These are phyloP conservation scores for Noctilio leporinus DNA, from an alignment of 2,113 vertebrate genomes.

Conservation along the genomic window DNA sequence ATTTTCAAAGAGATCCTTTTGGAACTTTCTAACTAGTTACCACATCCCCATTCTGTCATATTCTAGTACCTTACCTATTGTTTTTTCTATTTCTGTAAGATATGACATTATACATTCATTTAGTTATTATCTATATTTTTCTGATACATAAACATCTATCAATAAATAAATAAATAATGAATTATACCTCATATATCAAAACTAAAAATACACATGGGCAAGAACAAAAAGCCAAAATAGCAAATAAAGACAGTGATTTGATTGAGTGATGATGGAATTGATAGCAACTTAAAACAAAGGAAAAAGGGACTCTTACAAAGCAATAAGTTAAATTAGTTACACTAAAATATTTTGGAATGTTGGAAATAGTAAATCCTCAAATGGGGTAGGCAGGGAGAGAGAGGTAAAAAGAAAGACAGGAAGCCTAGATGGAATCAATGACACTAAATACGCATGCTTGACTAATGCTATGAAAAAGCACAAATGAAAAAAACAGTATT, in stretches of 20 bases:
- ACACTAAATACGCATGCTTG: not conserved
- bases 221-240: not conserved
- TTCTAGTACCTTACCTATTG: not conserved
- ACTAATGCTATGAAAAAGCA: not conserved
- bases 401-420: not conserved
- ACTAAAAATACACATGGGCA: not conserved
- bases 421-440: not conserved
- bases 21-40: not conserved
- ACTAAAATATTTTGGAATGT: not conserved
- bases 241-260: constrained; percentile 25
- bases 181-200: not conserved
- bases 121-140: not conserved
- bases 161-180: constrained; percentile 14
- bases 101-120: not conserved
- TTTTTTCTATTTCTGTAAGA: not conserved
- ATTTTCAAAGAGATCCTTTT: not conserved
- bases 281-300: constrained; percentile 19
- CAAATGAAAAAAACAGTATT: not conserved
- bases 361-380: not conserved
- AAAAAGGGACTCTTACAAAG: constrained; percentile 1
- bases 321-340: not conserved
- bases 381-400: not conserved
- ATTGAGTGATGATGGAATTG: not conserved
- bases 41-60: not conserved
- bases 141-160: not conserved